Evolutionary conservation across 2,888 invertebrate species (phyloP).

Genomic region (Anoncus sp.): DNA sequence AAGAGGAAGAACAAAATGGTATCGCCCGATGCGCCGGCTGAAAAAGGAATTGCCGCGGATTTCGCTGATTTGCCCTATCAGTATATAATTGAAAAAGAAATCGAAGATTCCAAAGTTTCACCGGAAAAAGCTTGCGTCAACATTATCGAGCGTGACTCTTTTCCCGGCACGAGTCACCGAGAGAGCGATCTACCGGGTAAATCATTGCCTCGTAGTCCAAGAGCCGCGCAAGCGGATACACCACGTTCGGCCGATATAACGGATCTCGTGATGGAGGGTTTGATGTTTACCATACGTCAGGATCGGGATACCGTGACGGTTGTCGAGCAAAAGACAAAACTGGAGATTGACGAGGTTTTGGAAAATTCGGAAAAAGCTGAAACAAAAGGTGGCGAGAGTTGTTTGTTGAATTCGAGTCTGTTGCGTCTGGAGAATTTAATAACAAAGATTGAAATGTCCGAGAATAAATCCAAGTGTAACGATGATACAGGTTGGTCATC

Average conservation of each 20-base stretch:
- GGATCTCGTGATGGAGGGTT: conserved; percentile 81
- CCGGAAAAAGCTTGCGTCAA: conserved; percentile 3
- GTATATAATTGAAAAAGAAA: conserved; percentile 78
- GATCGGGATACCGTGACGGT: conserved; percentile 78
- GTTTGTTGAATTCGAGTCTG: conserved; percentile 79
- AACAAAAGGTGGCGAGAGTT: conserved; percentile 78
- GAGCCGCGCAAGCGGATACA: conserved; percentile 41
- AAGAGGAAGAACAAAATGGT: conserved; percentile 28
- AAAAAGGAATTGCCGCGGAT: conserved; percentile 42
- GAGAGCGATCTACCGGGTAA: conserved; percentile 38
- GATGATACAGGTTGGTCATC: conserved; percentile 17
- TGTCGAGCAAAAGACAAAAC: conserved; percentile 80
- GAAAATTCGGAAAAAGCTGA: conserved; percentile 81
- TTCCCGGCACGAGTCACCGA: conserved; percentile 28
- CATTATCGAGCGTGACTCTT: conserved; percentile 1
- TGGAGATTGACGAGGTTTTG: conserved; percentile 80
- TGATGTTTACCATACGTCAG: conserved; percentile 81
- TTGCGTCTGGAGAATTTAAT: conserved; percentile 79
- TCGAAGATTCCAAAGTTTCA: conserved; percentile 68
- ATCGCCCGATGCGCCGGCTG: conserved; percentile 29
- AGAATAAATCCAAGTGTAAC: conserved; percentile 22
- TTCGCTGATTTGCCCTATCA: conserved; percentile 76
- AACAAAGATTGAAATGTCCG: conserved; percentile 78
- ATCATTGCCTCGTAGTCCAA: conserved; percentile 44
- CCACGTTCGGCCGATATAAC: conserved; percentile 80